These are phyloP conservation scores for Umimayanthus chanpuru DNA, from an alignment of 92 coral and sea anemone genomes.

Conservation along the genomic window DNA sequence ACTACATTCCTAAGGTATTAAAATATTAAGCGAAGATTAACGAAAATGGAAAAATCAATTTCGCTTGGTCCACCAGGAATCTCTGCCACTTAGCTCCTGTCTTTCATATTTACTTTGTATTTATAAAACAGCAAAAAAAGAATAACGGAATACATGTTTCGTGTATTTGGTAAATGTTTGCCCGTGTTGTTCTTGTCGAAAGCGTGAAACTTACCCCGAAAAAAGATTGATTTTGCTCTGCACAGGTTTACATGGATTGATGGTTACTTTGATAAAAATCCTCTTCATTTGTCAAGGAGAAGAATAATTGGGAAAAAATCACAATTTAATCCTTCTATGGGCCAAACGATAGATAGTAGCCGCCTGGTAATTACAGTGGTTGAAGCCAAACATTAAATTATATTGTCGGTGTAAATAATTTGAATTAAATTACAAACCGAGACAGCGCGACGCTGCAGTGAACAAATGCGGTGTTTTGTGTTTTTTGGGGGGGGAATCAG, in stretches of 20 bases:
- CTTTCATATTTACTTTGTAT: conserved; percentile 3
- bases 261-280: background rate
- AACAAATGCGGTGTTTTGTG: background rate
- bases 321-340: background rate
- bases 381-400: background rate
- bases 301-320: background rate
- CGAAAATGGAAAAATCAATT: conserved; percentile 13
- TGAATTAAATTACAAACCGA: background rate
- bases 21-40: conserved; percentile 11
- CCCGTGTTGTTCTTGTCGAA: background rate
- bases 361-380: conserved; percentile 21
- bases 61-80: background rate
- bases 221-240: background rate
- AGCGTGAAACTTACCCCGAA: background rate
- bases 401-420: background rate
- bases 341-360: background rate
- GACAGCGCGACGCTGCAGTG: conserved; percentile 2
- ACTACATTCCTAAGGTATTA: conserved; percentile 21
- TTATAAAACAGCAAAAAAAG: background rate
- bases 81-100: conserved; percentile 3
- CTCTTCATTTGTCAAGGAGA: background rate
- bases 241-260: background rate
- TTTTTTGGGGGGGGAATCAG: background rate
- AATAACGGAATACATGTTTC: background rate
- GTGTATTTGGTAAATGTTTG: background rate